Base-by-base conservation (phyloP, 92 coral and sea anemone species). In the Epizoanthus stellaris region DNA sequence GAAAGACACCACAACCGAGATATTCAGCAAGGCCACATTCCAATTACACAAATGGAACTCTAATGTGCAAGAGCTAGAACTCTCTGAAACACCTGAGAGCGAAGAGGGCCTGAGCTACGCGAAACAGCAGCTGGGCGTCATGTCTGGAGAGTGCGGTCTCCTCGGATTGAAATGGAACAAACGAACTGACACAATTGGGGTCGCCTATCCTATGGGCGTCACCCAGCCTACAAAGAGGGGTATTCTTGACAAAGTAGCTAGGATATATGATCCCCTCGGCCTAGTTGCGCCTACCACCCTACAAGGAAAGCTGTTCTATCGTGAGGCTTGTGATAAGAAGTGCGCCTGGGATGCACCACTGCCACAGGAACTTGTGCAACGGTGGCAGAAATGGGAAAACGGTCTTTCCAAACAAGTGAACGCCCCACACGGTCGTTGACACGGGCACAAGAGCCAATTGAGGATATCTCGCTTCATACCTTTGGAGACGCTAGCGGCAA, bases 221-320 rank as follows among this genome's bases (percentile, higher is more conserved):
- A 86, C 75, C 6, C 15, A 25, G 19, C 90, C 87, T 5, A 92
- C 89, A 5, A 89, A 92, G 80, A 89, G 95, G 62, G 91, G 92
- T 3, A 62, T 85, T 16, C 83, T 81, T 12, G 88, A 88, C 3
- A 89, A 86, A 39, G 73, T 92, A 17, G 92, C 89, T 7, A 89
- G 54, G 88, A 45, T 80, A 23, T 90, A 89, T 83, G 89, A 90
- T 87, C 94, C 95, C 38, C 95, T 92, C 59, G 93, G 91, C 0
- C 75, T 92, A 43, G 89, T 80, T 14, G 76, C 85, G 54, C 93
- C 93, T 65, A 4, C 82, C 13, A 81, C 85, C 65, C 21, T 81
- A 53, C 39, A 47, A 54, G 90, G 93, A 19, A 90, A 86, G 59
- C 17, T 80, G 13, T 71, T 86, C 0, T 90, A 90, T 45, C 83